Conservation (phyloP, 2,113 vertebrate species). For the Ctenomys sociabilis region DNA sequence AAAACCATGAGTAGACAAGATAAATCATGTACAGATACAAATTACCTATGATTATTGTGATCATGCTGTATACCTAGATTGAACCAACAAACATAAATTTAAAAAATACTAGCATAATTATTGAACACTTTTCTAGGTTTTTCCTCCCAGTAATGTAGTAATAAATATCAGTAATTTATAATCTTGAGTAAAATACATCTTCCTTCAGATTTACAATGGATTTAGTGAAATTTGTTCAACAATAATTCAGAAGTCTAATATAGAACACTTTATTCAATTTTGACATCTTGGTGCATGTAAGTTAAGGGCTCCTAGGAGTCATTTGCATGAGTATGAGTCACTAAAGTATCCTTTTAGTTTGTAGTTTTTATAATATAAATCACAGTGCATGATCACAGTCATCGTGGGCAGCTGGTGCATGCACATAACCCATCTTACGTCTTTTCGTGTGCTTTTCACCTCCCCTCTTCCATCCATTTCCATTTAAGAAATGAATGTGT, state of each 20-base stretch:
- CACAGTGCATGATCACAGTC: background rate
- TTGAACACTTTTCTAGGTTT: background rate
- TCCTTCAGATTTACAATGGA: background rate
- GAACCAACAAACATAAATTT: background rate
- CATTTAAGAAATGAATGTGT: background rate
- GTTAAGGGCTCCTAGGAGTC: rapidly evolving
- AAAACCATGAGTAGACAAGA: too few relatives aligned
- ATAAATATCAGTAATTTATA: background rate
- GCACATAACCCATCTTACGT: background rate
- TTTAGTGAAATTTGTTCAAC: background rate
- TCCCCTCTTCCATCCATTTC: background rate
- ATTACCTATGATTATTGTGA: background rate
- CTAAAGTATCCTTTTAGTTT: background rate
- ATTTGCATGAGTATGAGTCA: background rate
- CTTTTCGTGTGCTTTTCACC: background rate
- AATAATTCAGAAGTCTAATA: background rate
- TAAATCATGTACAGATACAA: background rate
- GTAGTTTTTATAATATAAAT: background rate
- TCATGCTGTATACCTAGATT: background rate
- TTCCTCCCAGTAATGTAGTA: background rate
- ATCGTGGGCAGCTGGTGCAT: background rate
- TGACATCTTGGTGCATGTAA: background rate
- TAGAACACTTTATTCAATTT: background rate
- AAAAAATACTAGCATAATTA: slow-evolving; percentile 6
- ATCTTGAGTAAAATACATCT: background rate